A percentile compares a stretch with the other conserved stretches of the same genome.
Conservation (phyloP, 2,797 vertebrate genomes). For the Ctenosaura bakeri region DNA sequence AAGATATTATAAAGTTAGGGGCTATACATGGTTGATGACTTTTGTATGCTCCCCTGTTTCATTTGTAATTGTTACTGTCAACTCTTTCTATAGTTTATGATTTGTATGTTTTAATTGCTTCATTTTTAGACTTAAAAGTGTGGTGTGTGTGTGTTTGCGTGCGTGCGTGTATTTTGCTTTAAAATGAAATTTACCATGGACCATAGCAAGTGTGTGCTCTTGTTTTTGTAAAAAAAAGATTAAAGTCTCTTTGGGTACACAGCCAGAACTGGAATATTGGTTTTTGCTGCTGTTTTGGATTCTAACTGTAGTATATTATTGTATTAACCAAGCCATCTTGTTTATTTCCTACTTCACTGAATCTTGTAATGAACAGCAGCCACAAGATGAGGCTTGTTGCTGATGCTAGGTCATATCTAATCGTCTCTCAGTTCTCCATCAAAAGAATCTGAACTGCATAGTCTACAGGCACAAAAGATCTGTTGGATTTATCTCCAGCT, state of each 20-base stretch:
- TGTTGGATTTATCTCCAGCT: background rate
- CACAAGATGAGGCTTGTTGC: background rate
- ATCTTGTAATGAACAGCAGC: background rate
- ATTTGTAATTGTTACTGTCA: too few species aligned
- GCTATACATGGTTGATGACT: too few species aligned
- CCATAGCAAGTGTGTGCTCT: background rate
- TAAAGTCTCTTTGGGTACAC: background rate
- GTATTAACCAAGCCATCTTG: background rate
- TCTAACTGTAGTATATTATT: background rate
- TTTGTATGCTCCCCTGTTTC: too few species aligned
- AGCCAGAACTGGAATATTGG: background rate
- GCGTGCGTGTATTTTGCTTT: too few species aligned
- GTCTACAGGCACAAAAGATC: accelerated
- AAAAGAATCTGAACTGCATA: accelerated
- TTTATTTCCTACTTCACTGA: background rate
- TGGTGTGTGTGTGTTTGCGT: too few species aligned
- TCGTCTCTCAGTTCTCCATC: background rate
- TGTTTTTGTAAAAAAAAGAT: too few species aligned
- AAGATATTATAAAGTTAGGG: too few species aligned
- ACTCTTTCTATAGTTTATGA: too few species aligned
- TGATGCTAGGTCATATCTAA: slow-evolving; percentile 12
- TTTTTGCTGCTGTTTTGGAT: background rate
- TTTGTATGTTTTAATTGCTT: too few species aligned
- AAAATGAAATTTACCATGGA: too few species aligned
- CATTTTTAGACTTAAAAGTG: too few species aligned